These are phyloP conservation scores for Anodontia alba DNA, from an alignment of 2,888 invertebrate genomes.

Conservation along the genomic window DNA sequence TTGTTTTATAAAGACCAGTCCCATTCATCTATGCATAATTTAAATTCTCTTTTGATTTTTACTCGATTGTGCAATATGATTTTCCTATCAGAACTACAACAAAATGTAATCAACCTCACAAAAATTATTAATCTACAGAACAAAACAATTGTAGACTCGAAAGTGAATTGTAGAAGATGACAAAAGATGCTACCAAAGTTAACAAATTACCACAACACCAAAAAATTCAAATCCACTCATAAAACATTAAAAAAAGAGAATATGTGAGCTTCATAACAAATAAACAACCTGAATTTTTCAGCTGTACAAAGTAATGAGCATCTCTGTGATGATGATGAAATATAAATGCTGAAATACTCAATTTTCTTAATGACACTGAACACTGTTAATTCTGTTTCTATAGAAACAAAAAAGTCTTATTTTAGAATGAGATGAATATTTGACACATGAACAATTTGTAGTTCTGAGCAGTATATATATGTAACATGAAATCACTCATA, in stretches of 20 bases:
- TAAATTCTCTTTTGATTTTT: not conserved
- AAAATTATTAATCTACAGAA: no score
- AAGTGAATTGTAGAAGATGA: slow-evolving; percentile 1
- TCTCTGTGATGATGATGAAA: slow-evolving; percentile 1
- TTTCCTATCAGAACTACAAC: not conserved
- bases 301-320: slow-evolving; percentile 14
- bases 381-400: not conserved
- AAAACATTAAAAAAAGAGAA: not conserved
- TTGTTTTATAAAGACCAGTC: not conserved
- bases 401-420: not conserved
- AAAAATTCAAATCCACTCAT: slow-evolving; percentile 14
- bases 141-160: not conserved
- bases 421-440: not conserved
- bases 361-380: not conserved
- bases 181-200: not conserved
- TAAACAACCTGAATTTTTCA: slow-evolving; percentile 17
- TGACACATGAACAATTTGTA: not conserved
- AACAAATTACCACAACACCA: slow-evolving; percentile 7
- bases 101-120: not conserved
- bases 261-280: slow-evolving; percentile 8
- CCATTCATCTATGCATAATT: not conserved
- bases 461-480: slow-evolving; percentile 1
- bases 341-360: slow-evolving; percentile 2
- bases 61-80: not conserved
- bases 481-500: slow-evolving; percentile 19